A percentile compares a stretch with the other conserved stretches of the same genome.
Conservation (phyloP, 2,888 invertebrate genomes). For the Brachyptera risi region DNA sequence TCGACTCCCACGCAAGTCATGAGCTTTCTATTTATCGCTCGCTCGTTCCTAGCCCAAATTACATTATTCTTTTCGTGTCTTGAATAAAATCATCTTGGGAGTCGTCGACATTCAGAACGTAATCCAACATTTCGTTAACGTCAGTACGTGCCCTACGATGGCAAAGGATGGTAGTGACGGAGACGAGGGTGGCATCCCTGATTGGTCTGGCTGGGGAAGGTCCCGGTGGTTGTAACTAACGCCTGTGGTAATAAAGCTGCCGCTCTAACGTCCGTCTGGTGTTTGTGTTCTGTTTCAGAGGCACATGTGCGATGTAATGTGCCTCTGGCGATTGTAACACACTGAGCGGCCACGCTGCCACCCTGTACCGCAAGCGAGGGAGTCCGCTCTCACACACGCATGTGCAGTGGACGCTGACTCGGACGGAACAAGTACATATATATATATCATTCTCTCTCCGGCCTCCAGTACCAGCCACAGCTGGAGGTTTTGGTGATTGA, state of each 20-base stretch:
- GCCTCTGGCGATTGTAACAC: slow-evolving; percentile 6
- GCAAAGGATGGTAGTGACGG: too few species aligned
- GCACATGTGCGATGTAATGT: slow-evolving; percentile 67
- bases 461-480: neutral
- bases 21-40: too few species aligned
- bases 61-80: too few species aligned
- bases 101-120: too few species aligned
- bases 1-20: too few species aligned
- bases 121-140: too few species aligned
- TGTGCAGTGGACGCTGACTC: neutral
- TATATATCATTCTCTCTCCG: too few species aligned
- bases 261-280: slow-evolving; percentile 54
- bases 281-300: slow-evolving; percentile 68
- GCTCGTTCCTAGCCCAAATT: too few species aligned
- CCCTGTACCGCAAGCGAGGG: neutral
- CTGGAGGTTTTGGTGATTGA: neutral
- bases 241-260: slow-evolving; percentile 36
- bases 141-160: too few species aligned
- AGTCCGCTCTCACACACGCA: neutral
- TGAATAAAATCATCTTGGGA: too few species aligned
- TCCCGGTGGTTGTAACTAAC: neutral
- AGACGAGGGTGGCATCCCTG: too few species aligned
- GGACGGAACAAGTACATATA: neutral
- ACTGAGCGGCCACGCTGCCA: neutral
- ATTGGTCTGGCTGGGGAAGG: too few species aligned